Base-by-base conservation (phyloP, 2,797 vertebrate species). In the Iguana delicatissima region DNA sequence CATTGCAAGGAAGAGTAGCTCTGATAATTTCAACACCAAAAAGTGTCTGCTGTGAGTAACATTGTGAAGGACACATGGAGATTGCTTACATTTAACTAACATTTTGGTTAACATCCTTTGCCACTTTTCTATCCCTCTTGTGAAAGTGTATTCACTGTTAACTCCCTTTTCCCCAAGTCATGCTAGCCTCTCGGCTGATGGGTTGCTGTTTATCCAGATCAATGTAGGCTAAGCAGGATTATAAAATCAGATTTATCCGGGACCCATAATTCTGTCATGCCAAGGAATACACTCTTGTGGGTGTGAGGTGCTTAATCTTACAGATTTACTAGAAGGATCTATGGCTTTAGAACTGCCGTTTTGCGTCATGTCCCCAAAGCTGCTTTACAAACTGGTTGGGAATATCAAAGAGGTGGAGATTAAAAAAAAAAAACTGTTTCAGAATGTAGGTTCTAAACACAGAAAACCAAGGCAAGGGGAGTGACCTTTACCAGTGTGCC, bases 321-420 rank as follows among this genome's bases (percentile, higher is more conserved):
- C 94, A 96, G 96, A 96, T 97, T 95, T 96, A 96, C 94, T 94
- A 88, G 92, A 95, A 95, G 93, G 94, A 93, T 95, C 94, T 94
- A 9, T 95, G 91, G 96, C 93, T 96, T 96, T 97, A 94, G 83
- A 95, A 95, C 20, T 80, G 72, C 90, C 22, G 94, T 0, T 94
- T 95, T 97, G 92, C 95, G 94, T 97, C 96, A 97, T 55, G 69
- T 85, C 94, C 95, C 20, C 0, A 96, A 96, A 97, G 95, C 96
- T 0, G 95, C 96, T 96, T 97, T 96, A 67, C 87, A 87, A 90
- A 92, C 84, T 67, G 86, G 72, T 1, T 38, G 87, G 88, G 29
- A 93, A 94, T 92, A 67, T 83, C 80, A 82, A 93, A 94, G 72
- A 64, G 89, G 69, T 29, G 18, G 92, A 92, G 95, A 96, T 96